A percentile compares a stretch with the other conserved stretches of the same genome.
These are phyloP conservation scores for Pyralis farinalis DNA, from an alignment of 2,888 invertebrate genomes.

Conservation along the genomic window DNA sequence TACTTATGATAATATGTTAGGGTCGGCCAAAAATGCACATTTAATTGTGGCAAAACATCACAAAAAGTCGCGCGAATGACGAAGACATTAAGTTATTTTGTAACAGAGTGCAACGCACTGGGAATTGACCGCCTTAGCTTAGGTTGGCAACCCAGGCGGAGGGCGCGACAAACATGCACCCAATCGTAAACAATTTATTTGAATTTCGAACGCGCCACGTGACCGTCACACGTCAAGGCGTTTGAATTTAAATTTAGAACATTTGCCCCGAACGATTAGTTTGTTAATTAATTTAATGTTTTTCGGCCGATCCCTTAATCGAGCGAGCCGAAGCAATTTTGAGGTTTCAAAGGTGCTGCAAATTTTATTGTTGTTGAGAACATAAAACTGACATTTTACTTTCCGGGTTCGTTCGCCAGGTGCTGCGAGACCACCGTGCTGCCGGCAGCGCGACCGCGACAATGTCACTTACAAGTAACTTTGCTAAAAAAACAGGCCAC, in stretches of 20 bases:
- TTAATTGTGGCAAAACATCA: conserved; percentile 60
- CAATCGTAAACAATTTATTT: conserved; percentile 58
- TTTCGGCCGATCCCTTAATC: conserved; percentile 22
- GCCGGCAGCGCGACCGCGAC: conserved; percentile 46
- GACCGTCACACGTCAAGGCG: conserved; percentile 33
- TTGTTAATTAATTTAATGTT: conserved; percentile 36
- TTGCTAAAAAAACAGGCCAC: conserved; percentile 67
- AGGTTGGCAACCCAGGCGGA: conserved; percentile 52
- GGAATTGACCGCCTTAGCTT: conserved; percentile 56
- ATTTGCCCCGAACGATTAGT: conserved; percentile 32
- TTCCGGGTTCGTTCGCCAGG: conserved; percentile 58
- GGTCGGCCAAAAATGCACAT: conserved; percentile 51
- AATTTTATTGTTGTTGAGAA: conserved; percentile 29
- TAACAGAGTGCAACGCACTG: conserved; percentile 68
- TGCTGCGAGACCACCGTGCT: conserved; percentile 55
- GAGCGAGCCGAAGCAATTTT: conserved; percentile 16
- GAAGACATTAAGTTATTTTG: conserved; percentile 65
- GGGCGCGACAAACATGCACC: conserved; percentile 42
- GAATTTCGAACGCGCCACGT: conserved; percentile 52
- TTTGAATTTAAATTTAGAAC: conserved; percentile 43
- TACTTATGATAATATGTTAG: conserved; percentile 64
- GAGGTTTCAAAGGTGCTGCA: conserved; percentile 13
- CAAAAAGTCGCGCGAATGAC: conserved; percentile 58
- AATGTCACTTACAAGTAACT: conserved; percentile 74
- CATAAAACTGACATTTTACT: conserved; percentile 62